Evolutionary conservation across 2,888 invertebrate species (phyloP).

Genomic region (Acleris emargana): DNA sequence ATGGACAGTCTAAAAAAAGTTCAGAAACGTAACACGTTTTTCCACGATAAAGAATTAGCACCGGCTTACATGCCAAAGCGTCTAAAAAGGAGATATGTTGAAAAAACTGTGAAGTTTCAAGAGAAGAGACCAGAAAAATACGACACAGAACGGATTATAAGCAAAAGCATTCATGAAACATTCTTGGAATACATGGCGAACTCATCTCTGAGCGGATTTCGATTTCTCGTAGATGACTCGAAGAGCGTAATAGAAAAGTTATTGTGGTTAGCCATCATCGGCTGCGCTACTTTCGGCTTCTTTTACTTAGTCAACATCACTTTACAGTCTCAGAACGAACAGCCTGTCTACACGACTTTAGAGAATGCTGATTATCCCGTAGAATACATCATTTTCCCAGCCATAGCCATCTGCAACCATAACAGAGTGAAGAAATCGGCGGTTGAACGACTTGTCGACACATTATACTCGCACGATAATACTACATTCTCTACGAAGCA

Average conservation of each 20-base stretch:
- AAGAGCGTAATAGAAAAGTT: slow-evolving; percentile 16
- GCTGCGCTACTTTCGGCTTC: slow-evolving; percentile 18
- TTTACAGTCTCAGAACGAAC: slow-evolving; percentile 6
- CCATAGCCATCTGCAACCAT: slow-evolving; percentile 30
- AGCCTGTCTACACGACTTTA: slow-evolving; percentile 30
- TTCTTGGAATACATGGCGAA: slow-evolving; percentile 29
- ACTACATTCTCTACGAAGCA: slow-evolving; percentile 25
- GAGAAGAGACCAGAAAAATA: not conserved
- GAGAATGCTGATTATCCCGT: slow-evolving; percentile 16
- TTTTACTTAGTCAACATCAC: slow-evolving; percentile 21
- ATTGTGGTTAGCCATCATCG: slow-evolving; percentile 18
- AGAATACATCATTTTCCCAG: slow-evolving; percentile 20
- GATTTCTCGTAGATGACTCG: slow-evolving; percentile 22
- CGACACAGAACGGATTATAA: slow-evolving; percentile 15
- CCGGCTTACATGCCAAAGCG: slow-evolving; percentile 28
- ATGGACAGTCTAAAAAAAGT: slow-evolving; percentile 10
- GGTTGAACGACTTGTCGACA: slow-evolving; percentile 15
- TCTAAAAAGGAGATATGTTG: not conserved
- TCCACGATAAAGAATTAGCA: slow-evolving; percentile 19
- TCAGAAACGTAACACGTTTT: slow-evolving; percentile 16
- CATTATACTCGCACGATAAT: slow-evolving; percentile 22
- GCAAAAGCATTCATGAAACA: slow-evolving; percentile 21
- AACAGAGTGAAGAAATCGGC: slow-evolving; percentile 27
- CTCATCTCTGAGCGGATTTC: slow-evolving; percentile 27
- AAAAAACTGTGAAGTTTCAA: slow-evolving; percentile 13